These are phyloP conservation scores for Drosophila lowei DNA, from an alignment of 1,140 invertebrate genomes.

Conservation along the genomic window DNA sequence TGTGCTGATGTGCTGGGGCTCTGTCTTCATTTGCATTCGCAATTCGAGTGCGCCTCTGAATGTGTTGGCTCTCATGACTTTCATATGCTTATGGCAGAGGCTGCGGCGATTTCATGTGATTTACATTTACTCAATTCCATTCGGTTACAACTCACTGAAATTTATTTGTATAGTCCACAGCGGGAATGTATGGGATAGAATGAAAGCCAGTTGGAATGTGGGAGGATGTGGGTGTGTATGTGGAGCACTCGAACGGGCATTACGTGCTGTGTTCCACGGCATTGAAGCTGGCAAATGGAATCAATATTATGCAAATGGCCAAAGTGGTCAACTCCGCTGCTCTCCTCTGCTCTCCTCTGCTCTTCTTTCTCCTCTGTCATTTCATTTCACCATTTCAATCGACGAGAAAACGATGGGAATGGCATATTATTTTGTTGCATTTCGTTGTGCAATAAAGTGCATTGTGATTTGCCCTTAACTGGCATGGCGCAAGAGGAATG, in stretches of 20 bases:
- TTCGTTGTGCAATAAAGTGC: slow-evolving; percentile 57
- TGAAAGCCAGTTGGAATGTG: slow-evolving; percentile 1
- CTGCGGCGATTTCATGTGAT: slow-evolving; percentile 30
- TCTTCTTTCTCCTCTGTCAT: not conserved
- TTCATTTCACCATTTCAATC: slow-evolving; percentile 56
- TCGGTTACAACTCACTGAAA: slow-evolving; percentile 30
- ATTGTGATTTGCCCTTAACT: slow-evolving; percentile 72
- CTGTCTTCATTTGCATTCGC: too few species aligned
- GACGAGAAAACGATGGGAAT: slow-evolving; percentile 51
- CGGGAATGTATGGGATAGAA: slow-evolving; percentile 18
- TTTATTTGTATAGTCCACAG: slow-evolving; percentile 62
- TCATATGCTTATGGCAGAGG: slow-evolving; percentile 26
- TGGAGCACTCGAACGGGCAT: slow-evolving; percentile 40
- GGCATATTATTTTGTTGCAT: slow-evolving; percentile 59
- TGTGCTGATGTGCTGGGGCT: too few species aligned
- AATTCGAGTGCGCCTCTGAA: slow-evolving; percentile 32
- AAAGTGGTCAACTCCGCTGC: slow-evolving; percentile 34
- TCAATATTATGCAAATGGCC: slow-evolving; percentile 75
- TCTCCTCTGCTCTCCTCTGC: not conserved
- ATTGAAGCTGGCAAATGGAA: slow-evolving; percentile 44
- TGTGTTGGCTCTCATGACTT: slow-evolving; percentile 49
- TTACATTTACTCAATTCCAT: slow-evolving; percentile 57
- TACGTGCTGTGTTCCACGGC: slow-evolving; percentile 31
- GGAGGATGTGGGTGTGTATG: slow-evolving; percentile 8
- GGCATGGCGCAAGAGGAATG: slow-evolving; percentile 26